Percentiles rank a stretch among this genome's conserved stretches.
Conservation (phyloP, 2,888 invertebrate genomes). For the Stomorhina lunata region DNA sequence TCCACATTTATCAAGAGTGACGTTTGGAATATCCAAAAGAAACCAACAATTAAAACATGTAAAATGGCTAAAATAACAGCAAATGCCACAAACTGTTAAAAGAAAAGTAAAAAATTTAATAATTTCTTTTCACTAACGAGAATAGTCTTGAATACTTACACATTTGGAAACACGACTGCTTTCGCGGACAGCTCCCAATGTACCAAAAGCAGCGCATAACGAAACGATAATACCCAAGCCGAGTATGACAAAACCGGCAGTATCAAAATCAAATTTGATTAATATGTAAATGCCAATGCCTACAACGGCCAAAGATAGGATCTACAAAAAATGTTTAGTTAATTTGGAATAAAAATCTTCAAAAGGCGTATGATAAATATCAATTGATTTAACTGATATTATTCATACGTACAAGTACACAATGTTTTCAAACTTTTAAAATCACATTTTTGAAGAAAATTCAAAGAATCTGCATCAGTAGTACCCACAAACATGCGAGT, state of each 20-base stretch:
- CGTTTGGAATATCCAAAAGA: constrained; percentile 74
- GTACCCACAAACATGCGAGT: no score
- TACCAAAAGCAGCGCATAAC: constrained; percentile 70
- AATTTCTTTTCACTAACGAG: background rate
- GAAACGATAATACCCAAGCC: constrained; percentile 70
- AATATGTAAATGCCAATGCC: constrained; percentile 71
- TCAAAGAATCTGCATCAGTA: no score
- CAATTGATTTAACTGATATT: no score
- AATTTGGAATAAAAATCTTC: background rate
- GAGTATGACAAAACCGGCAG: constrained; percentile 71
- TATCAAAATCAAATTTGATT: constrained; percentile 72
- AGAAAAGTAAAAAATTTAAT: background rate
- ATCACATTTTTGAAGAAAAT: no score
- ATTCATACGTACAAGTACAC: no score
- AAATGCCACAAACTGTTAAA: constrained; percentile 70
- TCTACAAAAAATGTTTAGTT: constrained; percentile 63
- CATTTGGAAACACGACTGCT: constrained; percentile 72
- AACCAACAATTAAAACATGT: constrained; percentile 72
- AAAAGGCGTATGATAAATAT: background rate
- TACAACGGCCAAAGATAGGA: constrained; percentile 71
- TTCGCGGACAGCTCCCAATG: constrained; percentile 71
- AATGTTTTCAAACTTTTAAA: no score
- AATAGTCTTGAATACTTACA: constrained; percentile 66
- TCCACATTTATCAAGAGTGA: constrained; percentile 75
- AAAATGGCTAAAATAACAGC: constrained; percentile 71